phyloP scores from a whole-genome alignment of 2,888 invertebrate genomes.

The Chloromyia formosa region DNA sequence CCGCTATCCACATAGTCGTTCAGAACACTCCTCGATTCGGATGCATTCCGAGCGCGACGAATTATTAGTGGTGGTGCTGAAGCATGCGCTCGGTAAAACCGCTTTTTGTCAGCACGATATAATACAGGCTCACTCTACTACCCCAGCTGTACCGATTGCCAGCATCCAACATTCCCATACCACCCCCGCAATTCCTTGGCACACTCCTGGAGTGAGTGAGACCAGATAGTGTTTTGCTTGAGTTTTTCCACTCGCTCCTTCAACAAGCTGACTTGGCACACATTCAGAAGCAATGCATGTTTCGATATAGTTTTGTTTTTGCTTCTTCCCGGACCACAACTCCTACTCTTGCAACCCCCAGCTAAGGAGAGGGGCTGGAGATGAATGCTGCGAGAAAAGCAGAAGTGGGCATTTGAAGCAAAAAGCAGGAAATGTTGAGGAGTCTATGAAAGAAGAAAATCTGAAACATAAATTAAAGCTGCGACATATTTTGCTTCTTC shows the following conservation, averaged over 20 bases:
- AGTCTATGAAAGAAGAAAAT: neutral
- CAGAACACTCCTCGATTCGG: too few relatives aligned
- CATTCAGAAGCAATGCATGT: conserved; percentile 20
- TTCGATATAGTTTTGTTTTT: conserved; percentile 19
- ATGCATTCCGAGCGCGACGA: too few relatives aligned
- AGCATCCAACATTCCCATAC: conserved; percentile 2
- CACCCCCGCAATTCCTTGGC: conserved; percentile 16
- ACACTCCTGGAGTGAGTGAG: neutral
- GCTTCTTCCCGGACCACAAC: too few relatives aligned
- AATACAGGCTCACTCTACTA: neutral
- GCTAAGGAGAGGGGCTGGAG: too few relatives aligned
- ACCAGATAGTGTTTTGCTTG: conserved; percentile 23
- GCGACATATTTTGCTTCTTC: neutral
- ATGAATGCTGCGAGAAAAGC: too few relatives aligned
- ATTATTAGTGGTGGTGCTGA: conserved; percentile 11
- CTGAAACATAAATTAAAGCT: conserved; percentile 10
- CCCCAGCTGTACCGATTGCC: neutral
- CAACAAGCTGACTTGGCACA: neutral
- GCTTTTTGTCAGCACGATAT: neutral
- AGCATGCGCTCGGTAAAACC: conserved; percentile 15
- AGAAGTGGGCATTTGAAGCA: too few relatives aligned
- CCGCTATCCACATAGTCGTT: too few relatives aligned
- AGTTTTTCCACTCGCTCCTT: conserved; percentile 15
- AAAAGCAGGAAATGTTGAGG: too few relatives aligned
- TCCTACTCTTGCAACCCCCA: too few relatives aligned